Evolutionary conservation across 2,797 vertebrate species (phyloP), one percentile per base, ranked within the genome.

Genomic region (Zalophus californianus): DNA sequence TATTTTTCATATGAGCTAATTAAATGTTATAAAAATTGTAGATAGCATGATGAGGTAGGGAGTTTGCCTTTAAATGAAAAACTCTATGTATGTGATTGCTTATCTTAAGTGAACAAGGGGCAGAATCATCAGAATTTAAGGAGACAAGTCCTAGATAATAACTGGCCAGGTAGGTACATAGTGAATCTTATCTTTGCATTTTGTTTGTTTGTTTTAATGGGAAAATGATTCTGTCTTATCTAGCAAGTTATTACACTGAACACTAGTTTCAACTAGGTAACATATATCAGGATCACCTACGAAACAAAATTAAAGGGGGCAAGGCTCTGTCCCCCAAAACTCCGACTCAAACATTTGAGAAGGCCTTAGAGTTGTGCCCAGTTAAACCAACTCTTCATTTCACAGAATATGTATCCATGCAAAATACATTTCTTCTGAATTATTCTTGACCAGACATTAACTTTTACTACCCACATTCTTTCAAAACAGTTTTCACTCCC

Each of bases 121-220:
- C 1, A 77, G 14, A 80, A 70, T 54, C 68, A 68, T 15, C 29
- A 89, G 50, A 89, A 73, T 1, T 56, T 72, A 60, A 44, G 54
- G 41, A 94, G 50, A 83, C 6, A 48, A 16, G 35, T 1, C 12
- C 18, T 56, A 75, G 29, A 35, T 8, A n/a, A 7, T 70, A 86
- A 64, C 16, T 70, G 23, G 4, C 27, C 38, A 68, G 14, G 6
- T 41, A 41, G 6, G 29, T n/a, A 41, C n/a, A 64, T 9, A 50
- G 11, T 73, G 21, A 80, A 11, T 80, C 14, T 79, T n/a, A 82
- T 14, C 1, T 60, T 72, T 72, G 21, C 44, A 15, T 27, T 84
- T 92, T n/a, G 13, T 75, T 66, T 21, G n/a, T 73, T 90, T 72
- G 16, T 94, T 94, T 80, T 64, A 82, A 86, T 35, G 48, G 78